phyloP scores from a whole-genome alignment of 2,888 invertebrate genomes.

The Epistrophe eligans region DNA sequence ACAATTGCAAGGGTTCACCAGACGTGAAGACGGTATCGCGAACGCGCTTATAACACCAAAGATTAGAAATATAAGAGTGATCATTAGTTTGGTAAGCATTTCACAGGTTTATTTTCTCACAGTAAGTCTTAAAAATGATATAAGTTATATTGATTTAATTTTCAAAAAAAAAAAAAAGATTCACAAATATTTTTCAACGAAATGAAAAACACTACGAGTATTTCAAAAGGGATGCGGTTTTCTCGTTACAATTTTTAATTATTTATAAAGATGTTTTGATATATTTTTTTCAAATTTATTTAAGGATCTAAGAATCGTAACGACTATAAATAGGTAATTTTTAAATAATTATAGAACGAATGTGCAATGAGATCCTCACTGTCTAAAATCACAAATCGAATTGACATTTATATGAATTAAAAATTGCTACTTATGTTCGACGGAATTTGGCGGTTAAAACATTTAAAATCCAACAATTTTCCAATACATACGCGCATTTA shows the following conservation, averaged over 20 bases:
- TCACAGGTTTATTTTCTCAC: conserved; percentile 49
- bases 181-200: not conserved
- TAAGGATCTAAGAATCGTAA: not conserved
- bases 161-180: not conserved
- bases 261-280: not conserved
- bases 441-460: conserved; percentile 75
- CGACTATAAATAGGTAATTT: not conserved
- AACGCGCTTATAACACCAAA: conserved; percentile 49
- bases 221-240: not conserved
- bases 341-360: conserved; percentile 8
- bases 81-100: conserved; percentile 63
- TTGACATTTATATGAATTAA: conserved; percentile 77
- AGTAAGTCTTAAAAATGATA: conserved; percentile 26
- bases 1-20: conserved; percentile 74
- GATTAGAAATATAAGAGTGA: conserved; percentile 62
- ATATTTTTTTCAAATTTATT: not conserved
- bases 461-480: conserved; percentile 62
- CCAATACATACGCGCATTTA: conserved; percentile 45
- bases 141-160: not conserved
- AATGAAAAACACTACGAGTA: not conserved
- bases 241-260: not conserved
- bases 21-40: conserved; percentile 71
- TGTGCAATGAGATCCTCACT: conserved; percentile 76
- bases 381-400: conserved; percentile 76
- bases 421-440: conserved; percentile 75